These are phyloP conservation scores for Drosophila tani DNA, from an alignment of 1,140 invertebrate species.

Conservation along the genomic window DNA sequence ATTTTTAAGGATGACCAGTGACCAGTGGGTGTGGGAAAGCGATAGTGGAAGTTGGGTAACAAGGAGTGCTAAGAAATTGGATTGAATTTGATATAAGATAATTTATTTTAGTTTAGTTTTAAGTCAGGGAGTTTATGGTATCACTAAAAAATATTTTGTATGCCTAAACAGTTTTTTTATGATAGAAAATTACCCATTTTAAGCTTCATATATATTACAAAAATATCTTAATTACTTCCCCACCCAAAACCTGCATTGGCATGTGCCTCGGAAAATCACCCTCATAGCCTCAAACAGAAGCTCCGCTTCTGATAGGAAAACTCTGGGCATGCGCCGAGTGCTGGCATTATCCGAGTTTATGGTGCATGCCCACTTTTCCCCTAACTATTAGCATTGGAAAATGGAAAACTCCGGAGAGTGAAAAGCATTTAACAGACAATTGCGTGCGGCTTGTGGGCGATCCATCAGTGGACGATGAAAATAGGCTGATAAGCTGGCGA, in stretches of 20 bases:
- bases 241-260: slow-evolving; percentile 1
- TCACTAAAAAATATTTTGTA: background rate
- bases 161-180: background rate
- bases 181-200: background rate
- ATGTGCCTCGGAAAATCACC: slow-evolving; percentile 24
- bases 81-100: no score
- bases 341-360: slow-evolving; percentile 58
- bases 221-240: background rate
- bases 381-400: slow-evolving; percentile 60
- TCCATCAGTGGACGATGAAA: slow-evolving; percentile 45
- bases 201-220: no score
- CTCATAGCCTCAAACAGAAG: slow-evolving; percentile 13
- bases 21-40: slow-evolving; percentile 46
- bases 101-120: background rate
- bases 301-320: slow-evolving; percentile 33
- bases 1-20: slow-evolving; percentile 11
- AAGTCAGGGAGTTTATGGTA: no score
- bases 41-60: slow-evolving; percentile 3
- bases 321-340: slow-evolving; percentile 23
- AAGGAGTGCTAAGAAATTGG: no score
- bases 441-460: slow-evolving; percentile 58
- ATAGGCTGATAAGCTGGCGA: slow-evolving; percentile 67
- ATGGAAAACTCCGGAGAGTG: slow-evolving; percentile 32
- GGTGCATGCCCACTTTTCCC: slow-evolving; percentile 41
- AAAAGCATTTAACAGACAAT: slow-evolving; percentile 58